Evolutionary conservation across 2,888 invertebrate species (phyloP), one percentile per base, ranked within the genome.

Genomic region (Phalera bucephala): DNA sequence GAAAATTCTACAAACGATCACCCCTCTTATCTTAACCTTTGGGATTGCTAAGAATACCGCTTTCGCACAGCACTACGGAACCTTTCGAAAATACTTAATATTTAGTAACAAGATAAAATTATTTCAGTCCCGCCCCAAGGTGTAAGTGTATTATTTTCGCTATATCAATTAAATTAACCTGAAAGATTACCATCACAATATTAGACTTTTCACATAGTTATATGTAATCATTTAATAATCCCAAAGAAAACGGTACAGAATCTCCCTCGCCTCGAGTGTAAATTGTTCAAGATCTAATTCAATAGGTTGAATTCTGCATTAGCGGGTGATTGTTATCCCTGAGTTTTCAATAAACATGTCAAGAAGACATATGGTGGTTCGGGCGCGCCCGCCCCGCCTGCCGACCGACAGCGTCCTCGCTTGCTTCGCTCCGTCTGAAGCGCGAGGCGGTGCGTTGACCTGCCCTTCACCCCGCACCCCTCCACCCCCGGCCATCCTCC

Each of bases 401-500:
- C 21, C 45, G 49, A 56, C 52, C 57, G 58, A 59, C 57, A 54
- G 50, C 39, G 40, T 50, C 52, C 54, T 51, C 53, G 45, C 48
- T 50, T 43, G 48, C 47, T 52, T 42, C 57, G 48, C 47, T 52
- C 43, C 57, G 67, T 44, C 57, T 49, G 55, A 54, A 43, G 60
- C 47, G 54, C 52, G 57, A 49, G 50, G 63, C 43, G 51, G 36
- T 69, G 66, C 80, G 71, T 69, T 81, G 82, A 83, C 83, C 83
- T 82, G 60, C 80, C 75, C 75, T 70, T 71, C 73, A 56, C 45
- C 52, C 64, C 65, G 46, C 50, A 64, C 62, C 64, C 66, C 65
- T 52, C 63, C 41, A 48, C 58, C 52, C 62, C 44, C 57, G 51
- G 57, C 6, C 45, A 59, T 45, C 53, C 51, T 55, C 52, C 49